A percentile compares a stretch with the other conserved stretches of the same genome.
Evolutionary conservation across 2,888 invertebrate genomes (phyloP).

Genomic region (Leptopilina myrica): DNA sequence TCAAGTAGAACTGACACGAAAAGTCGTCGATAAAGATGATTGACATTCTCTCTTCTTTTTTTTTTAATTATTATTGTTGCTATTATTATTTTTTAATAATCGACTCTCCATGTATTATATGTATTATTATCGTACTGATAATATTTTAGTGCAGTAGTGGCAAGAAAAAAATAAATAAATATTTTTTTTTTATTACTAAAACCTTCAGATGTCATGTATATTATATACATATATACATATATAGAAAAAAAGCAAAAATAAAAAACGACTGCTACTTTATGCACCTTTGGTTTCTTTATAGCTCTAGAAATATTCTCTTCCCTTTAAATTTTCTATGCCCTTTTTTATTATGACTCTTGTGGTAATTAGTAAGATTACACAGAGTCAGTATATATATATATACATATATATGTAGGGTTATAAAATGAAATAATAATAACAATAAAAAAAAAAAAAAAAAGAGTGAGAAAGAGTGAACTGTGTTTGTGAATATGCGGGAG

Average conservation of each 20-base stretch:
- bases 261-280: neutral
- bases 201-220: constrained; percentile 6
- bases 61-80: neutral
- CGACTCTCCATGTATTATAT: neutral
- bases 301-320: constrained; percentile 8
- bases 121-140: constrained; percentile 12
- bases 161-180: neutral
- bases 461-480: no score
- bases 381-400: constrained; percentile 8
- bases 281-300: constrained; percentile 25
- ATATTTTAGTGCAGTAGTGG: neutral
- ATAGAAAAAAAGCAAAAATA: neutral
- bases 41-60: neutral
- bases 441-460: no score
- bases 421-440: constrained; percentile 26
- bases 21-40: neutral
- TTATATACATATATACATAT: no score
- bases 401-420: neutral
- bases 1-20: neutral
- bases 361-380: constrained; percentile 30
- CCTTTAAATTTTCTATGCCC: constrained; percentile 4
- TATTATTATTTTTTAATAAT: constrained; percentile 5
- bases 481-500: no score
- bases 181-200: neutral
- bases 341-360: constrained; percentile 23